Percentiles rank a stretch among this genome's conserved stretches.
Conservation (phyloP, 2,113 vertebrate genomes). For the Spermophilus dauricus region DNA sequence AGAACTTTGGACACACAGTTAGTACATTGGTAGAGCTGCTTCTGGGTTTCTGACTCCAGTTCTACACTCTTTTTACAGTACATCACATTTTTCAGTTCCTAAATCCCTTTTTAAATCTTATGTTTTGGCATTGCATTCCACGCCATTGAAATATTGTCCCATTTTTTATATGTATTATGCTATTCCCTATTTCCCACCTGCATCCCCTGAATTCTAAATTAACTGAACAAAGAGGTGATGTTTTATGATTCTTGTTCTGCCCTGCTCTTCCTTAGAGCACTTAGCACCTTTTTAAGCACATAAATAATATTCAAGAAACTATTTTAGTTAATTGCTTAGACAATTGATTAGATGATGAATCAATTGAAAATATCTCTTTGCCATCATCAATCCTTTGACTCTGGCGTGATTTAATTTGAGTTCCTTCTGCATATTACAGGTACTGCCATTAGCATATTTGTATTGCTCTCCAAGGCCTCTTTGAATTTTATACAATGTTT, state of each 20-base stretch:
- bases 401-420: neutral
- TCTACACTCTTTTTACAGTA: neutral
- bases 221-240: neutral
- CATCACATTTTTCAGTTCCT: neutral
- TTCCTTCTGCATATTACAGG: neutral
- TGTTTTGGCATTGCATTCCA: neutral
- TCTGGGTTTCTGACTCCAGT: neutral
- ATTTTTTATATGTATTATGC: neutral
- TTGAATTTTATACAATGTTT: conserved; percentile 9
- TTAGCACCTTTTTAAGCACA: conserved; percentile 39
- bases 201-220: neutral
- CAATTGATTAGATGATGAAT: conserved; percentile 3
- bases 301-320: neutral
- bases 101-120: neutral
- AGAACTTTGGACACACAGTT: neutral
- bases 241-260: neutral
- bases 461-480: neutral
- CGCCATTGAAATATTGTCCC: neutral
- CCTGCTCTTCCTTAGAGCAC: neutral
- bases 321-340: conserved; percentile 9
- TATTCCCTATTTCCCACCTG: neutral
- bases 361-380: conserved; percentile 10
- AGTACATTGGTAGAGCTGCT: neutral
- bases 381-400: conserved; percentile 15
- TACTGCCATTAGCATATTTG: neutral